These are phyloP conservation scores for Elmis aenea DNA, from an alignment of 2,888 invertebrate species.

Conservation along the genomic window DNA sequence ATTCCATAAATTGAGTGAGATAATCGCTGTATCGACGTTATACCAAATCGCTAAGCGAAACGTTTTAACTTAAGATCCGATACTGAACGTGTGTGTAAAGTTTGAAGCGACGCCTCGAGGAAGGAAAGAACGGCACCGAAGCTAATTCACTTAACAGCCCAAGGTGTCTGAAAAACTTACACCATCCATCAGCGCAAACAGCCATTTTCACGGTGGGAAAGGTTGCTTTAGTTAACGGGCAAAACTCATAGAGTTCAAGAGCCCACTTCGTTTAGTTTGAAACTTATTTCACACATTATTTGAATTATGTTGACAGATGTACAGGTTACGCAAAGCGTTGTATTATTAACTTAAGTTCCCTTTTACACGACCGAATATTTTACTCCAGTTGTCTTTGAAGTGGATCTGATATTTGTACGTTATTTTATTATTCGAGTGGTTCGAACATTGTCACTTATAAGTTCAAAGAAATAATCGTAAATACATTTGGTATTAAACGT, in stretches of 20 bases:
- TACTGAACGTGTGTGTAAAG: conserved; percentile 4
- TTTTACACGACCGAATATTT: too few relatives aligned
- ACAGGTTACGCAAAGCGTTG: conserved; percentile 4
- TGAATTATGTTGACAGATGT: conserved; percentile 2
- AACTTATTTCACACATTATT: conserved; percentile 27
- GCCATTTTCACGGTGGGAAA: conserved; percentile 27
- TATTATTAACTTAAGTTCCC: too few relatives aligned
- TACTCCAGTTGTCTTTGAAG: too few relatives aligned
- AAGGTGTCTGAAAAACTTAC: conserved; percentile 20
- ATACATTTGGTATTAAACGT: too few relatives aligned
- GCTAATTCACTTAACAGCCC: conserved; percentile 23
- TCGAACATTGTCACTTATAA: too few relatives aligned
- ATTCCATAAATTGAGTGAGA: too few relatives aligned
- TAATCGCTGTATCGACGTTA: too few relatives aligned
- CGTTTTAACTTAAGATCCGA: too few relatives aligned
- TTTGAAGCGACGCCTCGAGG: not conserved
- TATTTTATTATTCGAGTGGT: too few relatives aligned
- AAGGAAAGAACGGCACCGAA: conserved; percentile 14
- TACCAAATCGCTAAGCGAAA: too few relatives aligned
- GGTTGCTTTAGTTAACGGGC: conserved; percentile 20
- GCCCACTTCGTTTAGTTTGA: conserved; percentile 20
- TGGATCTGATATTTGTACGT: too few relatives aligned
- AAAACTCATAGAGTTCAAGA: conserved; percentile 17
- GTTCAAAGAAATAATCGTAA: too few relatives aligned
- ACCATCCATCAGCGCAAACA: conserved; percentile 17